Evolutionary conservation across 2,888 invertebrate species (phyloP).

Genomic region (Orthosia gracilis): DNA sequence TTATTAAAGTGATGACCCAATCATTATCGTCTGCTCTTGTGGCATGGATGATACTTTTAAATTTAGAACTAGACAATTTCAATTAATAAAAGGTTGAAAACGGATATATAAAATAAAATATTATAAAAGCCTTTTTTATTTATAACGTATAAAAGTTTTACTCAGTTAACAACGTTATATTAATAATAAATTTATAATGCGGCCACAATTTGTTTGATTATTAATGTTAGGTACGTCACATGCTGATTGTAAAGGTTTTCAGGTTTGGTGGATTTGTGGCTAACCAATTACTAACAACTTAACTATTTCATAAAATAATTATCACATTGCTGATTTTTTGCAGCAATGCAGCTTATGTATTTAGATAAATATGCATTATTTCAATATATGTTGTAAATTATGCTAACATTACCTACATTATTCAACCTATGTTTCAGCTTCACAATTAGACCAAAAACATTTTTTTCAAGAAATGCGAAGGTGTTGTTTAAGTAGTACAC

Average conservation of each 20-base stretch:
- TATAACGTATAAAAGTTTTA: background rate
- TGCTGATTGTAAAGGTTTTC: background rate
- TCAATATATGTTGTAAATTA: background rate
- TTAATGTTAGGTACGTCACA: background rate
- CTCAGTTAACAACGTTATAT: background rate
- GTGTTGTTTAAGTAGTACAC: no score
- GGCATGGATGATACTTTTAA: background rate
- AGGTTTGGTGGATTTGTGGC: conserved; percentile 8
- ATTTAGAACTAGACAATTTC: background rate
- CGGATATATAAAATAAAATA: background rate
- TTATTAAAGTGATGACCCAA: conserved; percentile 6
- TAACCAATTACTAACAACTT: background rate
- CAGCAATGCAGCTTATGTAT: background rate
- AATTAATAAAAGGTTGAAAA: background rate
- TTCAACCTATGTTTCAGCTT: background rate
- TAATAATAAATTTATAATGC: background rate
- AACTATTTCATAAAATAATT: conserved; percentile 1
- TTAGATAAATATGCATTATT: background rate
- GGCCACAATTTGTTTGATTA: background rate
- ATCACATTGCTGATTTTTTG: no score
- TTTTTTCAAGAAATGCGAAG: background rate
- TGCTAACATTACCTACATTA: background rate
- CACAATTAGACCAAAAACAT: background rate
- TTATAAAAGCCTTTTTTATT: background rate
- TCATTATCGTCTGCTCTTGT: background rate